A percentile compares a stretch with the other conserved stretches of the same genome.
phyloP scores from a whole-genome alignment of 2,113 vertebrate species.

The Gymnobelideus leadbeateri region DNA sequence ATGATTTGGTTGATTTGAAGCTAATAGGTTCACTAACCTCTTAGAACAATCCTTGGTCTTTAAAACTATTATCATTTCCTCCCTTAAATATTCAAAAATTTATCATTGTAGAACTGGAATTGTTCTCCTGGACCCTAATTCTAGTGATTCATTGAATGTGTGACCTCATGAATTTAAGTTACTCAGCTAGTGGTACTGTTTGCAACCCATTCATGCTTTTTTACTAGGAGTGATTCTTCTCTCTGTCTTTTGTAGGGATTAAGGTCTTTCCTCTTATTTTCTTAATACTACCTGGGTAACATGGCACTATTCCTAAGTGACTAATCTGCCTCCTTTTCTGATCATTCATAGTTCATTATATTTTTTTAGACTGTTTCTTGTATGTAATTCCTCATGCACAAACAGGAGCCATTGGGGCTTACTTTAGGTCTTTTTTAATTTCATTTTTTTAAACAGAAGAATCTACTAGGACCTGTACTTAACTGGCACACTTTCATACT shows the following conservation, averaged over 20 bases:
- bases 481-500: not conserved
- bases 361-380: not conserved
- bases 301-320: not conserved
- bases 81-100: not conserved
- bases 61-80: not conserved
- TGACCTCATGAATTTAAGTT: not conserved
- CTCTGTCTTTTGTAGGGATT: not conserved
- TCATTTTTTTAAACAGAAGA: not conserved
- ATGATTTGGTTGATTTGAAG: not conserved
- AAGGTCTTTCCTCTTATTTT: not conserved
- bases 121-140: not conserved
- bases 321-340: not conserved
- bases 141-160: not conserved
- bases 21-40: not conserved
- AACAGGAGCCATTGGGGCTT: not conserved
- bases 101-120: not conserved
- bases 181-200: not conserved
- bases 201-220: not conserved
- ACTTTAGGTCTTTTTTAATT: not conserved
- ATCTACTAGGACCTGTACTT: not conserved
- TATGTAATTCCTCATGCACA: not conserved
- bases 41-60: not conserved
- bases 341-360: not conserved
- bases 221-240: not conserved
- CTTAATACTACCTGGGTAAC: not conserved